Evolutionary conservation across 2,888 invertebrate genomes (phyloP), one percentile per base, ranked within the genome.

Genomic region (Quadriops clusia): DNA sequence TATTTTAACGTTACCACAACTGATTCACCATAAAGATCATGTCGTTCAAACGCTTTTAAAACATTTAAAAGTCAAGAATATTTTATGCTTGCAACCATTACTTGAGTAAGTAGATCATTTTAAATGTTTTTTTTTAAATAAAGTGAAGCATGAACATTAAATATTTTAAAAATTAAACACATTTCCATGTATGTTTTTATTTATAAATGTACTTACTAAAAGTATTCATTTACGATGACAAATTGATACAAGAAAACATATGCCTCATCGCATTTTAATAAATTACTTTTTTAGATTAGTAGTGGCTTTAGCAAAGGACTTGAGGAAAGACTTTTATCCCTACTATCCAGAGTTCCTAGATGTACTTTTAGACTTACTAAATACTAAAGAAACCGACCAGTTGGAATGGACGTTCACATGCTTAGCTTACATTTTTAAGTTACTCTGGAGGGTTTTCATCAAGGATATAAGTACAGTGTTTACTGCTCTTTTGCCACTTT

Each of bases 341-440:
- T 73, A 85, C 47, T 94, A 91, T 50, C 72, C 77, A 26, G 67
- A 69, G 17, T 77, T 91, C 47, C 65, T 93, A 8, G 68, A 75
- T 34, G 65, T 77, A 11, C 65, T 93, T 9, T 75, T 87, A 17
- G 69, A 70, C 39, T 64, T 81, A 30, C 63, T 82, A 6, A 70
- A 75, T 39, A 78, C 76, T 1, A 80, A 84, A 58, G 77, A 91
- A 58, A 71, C 81, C 0, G 89, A 93, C 29, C 72, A 81, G 39
- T 57, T 95, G 21, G 93, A 95, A 60, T 80, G 84, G 72, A 74
- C 80, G 0, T 78, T 95, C 33, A 72, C 83, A 4, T 80, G 85
- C 44, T 62, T 95, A 31, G 90, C 95, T 0, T 85, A 86, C 61
- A 57, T 95, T 4, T 91, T 94, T 53, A 94, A 94, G 66, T 78